Base-by-base conservation (phyloP, 1,140 invertebrate genomes). In the Apis cerana region DNA sequence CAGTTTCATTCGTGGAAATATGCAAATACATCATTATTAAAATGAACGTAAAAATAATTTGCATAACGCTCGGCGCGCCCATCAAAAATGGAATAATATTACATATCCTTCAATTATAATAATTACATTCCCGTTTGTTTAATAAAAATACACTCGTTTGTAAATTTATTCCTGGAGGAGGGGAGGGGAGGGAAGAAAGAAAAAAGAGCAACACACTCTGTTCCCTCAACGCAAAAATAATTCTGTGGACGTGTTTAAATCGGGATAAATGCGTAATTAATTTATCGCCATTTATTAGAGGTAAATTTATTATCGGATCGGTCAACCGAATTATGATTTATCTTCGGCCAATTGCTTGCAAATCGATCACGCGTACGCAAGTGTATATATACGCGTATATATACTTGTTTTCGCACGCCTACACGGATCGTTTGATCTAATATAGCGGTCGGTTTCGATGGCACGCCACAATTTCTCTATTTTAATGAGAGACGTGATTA, bases 401-500 rank as follows among this genome's bases (percentile, higher is more conserved):
- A 23, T 69, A 23, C 33, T 48, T 54, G 52, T 58, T 48, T 69
- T 58, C 21, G n/a, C 5, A 19, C 54, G 13, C 21, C 1, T n/a
- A 23, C 5, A 33, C 56, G 23, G 13, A 43, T 50, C n/a, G 62
- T 15, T 69, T 68, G 54, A 78, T 48, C 65, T 68, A 58, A 78
- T 78, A 33, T 27, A 48, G 50, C 43, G 54, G 43, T 15, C 33
- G 43, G 43, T 52, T 78, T 78, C 33, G 21, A 12, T 27, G 64
- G 65, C 54, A 9, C 12, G 11, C 76, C 76, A 59, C 64, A 78
- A 59, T 69, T 78, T 68, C 76, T 13, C 15, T 59, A 58, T 15
- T 58, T 78, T 78, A 59, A 78, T 59, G 52, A 50, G 19, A 27
- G 10, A 19, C 54, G n/a, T 10, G 33, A 78, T 59, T 15, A 58